Conservation (phyloP, 2,797 vertebrate genomes). For the Pipistrellus nathusii region DNA sequence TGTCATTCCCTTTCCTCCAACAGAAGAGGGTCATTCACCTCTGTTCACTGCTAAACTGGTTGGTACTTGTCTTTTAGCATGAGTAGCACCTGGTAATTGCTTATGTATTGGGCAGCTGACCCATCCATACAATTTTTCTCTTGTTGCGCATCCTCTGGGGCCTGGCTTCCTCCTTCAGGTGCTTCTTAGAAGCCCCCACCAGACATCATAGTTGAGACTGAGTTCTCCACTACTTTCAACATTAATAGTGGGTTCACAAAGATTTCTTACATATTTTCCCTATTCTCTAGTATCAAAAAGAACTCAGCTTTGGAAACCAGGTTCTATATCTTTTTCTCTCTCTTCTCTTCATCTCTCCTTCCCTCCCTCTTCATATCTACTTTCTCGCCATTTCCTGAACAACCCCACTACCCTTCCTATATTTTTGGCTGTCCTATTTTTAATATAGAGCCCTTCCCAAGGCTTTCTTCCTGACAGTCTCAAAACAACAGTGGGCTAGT, state of each 20-base stretch:
- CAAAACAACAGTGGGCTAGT: background rate
- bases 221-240: background rate
- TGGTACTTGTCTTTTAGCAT: background rate
- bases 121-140: background rate
- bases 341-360: rapidly evolving
- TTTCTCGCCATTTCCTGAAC: background rate
- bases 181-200: background rate
- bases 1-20: background rate
- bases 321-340: background rate
- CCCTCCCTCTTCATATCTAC: too few species aligned
- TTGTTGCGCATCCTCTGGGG: background rate
- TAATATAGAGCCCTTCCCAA: background rate
- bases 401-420: background rate
- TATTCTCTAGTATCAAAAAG: background rate
- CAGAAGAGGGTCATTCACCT: background rate
- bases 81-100: background rate
- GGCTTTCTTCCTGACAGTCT: background rate
- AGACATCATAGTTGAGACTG: background rate
- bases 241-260: background rate
- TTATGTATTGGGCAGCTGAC: background rate
- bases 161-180: background rate
- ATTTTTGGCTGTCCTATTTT: background rate
- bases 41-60: background rate
- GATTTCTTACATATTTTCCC: background rate
- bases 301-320: background rate